These are phyloP conservation scores for Thalassoma bifasciatum DNA, from an alignment of 2,113 vertebrate species.

Conservation along the genomic window DNA sequence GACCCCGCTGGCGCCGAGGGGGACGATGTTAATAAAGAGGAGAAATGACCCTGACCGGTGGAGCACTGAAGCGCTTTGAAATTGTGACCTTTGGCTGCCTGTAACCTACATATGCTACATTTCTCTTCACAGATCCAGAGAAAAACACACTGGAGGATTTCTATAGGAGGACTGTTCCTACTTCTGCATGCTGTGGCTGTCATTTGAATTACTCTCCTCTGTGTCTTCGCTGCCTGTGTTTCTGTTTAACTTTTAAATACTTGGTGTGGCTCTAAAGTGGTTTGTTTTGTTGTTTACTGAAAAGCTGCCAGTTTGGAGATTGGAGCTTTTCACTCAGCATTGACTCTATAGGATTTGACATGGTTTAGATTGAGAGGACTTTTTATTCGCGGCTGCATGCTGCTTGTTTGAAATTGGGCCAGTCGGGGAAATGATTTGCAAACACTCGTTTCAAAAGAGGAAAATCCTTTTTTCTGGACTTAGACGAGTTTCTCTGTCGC, in stretches of 20 bases:
- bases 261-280: not conserved
- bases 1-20: not conserved
- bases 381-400: constrained; percentile 7
- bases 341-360: constrained; percentile 37
- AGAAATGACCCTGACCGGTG: constrained; percentile 22
- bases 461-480: constrained; percentile 12
- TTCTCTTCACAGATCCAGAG: constrained; percentile 26
- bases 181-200: not conserved
- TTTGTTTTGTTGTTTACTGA: constrained; percentile 17
- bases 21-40: constrained; percentile 14
- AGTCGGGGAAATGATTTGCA: constrained; percentile 11
- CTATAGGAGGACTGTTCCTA: not conserved
- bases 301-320: constrained; percentile 32
- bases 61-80: constrained; percentile 34
- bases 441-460: constrained; percentile 7
- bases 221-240: not conserved
- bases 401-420: constrained; percentile 23
- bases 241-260: not conserved
- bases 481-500: not conserved
- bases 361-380: constrained; percentile 21
- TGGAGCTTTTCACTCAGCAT: not conserved
- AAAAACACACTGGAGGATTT: constrained; percentile 4
- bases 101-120: constrained; percentile 51
- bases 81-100: constrained; percentile 65
- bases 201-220: not conserved